These are phyloP conservation scores for Mycetomoellerius zeteki DNA, from an alignment of 1,140 invertebrate genomes.

Conservation along the genomic window DNA sequence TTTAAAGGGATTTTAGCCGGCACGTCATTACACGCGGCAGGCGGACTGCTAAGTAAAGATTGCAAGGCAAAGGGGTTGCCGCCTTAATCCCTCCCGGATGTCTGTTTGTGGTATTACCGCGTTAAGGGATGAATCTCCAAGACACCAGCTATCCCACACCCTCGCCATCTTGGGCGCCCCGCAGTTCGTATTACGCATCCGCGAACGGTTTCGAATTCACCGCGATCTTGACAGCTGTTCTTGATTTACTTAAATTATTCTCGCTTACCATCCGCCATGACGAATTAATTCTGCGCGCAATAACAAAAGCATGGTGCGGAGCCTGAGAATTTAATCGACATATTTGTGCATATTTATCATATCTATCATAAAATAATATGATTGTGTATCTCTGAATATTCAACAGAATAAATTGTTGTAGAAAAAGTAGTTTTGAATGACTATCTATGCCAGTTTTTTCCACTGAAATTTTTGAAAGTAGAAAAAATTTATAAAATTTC, in stretches of 20 bases:
- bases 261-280: conserved; percentile 34
- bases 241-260: conserved; percentile 66
- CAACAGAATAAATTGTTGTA: background rate
- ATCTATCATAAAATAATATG: background rate
- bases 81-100: conserved; percentile 79
- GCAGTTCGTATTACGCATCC: conserved; percentile 56
- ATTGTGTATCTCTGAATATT: background rate
- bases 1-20: conserved; percentile 79
- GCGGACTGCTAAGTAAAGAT: conserved; percentile 74
- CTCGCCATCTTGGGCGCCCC: conserved; percentile 13
- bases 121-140: conserved; percentile 80
- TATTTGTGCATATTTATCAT: background rate
- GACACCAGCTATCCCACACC: conserved; percentile 58
- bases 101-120: conserved; percentile 83
- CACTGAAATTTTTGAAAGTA: background rate
- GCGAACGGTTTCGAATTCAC: conserved; percentile 68
- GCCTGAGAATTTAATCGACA: conserved; percentile 45
- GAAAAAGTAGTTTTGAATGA: background rate
- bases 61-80: conserved; percentile 78
- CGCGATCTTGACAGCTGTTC: conserved; percentile 58
- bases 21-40: conserved; percentile 72
- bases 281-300: conserved; percentile 56
- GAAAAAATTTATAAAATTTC: background rate
- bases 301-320: conserved; percentile 24
- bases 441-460: background rate